Percentiles rank a stretch among this genome's conserved stretches.
phyloP scores from a whole-genome alignment of 2,113 vertebrate species.

The Mastomys natalensis region DNA sequence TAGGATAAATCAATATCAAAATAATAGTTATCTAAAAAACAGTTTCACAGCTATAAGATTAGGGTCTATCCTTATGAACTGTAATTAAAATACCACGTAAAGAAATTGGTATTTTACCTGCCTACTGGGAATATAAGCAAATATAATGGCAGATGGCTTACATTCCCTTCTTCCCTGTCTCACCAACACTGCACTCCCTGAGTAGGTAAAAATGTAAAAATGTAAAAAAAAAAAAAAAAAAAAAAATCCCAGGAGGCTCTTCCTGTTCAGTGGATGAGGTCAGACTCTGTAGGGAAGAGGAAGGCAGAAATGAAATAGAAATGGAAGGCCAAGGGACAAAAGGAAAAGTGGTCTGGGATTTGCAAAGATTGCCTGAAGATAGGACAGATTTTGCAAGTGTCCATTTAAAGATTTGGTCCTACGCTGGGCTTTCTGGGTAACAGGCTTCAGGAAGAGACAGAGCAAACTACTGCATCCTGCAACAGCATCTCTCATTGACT shows the following conservation, averaged over 20 bases:
- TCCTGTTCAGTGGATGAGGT: neutral
- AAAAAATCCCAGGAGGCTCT: neutral
- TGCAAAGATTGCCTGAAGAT: neutral
- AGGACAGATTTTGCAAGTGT: neutral
- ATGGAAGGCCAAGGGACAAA: neutral
- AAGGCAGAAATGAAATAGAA: slow-evolving; percentile 5
- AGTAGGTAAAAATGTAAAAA: neutral
- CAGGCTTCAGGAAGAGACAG: neutral
- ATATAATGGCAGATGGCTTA: neutral
- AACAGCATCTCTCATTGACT: neutral
- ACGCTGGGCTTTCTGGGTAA: neutral
- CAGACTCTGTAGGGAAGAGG: neutral
- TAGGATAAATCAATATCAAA: slow-evolving; percentile 21
- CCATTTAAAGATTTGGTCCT: neutral
- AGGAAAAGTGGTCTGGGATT: neutral
- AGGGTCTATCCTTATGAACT: neutral
- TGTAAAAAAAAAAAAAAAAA: too few relatives aligned
- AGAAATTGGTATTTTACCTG: neutral
- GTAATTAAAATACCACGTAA: neutral
- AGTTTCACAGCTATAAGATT: neutral
- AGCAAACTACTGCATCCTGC: neutral
- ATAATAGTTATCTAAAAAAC: slow-evolving; percentile 3
- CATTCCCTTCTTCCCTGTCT: neutral
- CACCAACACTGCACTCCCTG: neutral
- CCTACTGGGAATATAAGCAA: neutral